These are phyloP conservation scores for Eremophila alpestris DNA, from an alignment of 2,797 vertebrate species.

Conservation along the genomic window DNA sequence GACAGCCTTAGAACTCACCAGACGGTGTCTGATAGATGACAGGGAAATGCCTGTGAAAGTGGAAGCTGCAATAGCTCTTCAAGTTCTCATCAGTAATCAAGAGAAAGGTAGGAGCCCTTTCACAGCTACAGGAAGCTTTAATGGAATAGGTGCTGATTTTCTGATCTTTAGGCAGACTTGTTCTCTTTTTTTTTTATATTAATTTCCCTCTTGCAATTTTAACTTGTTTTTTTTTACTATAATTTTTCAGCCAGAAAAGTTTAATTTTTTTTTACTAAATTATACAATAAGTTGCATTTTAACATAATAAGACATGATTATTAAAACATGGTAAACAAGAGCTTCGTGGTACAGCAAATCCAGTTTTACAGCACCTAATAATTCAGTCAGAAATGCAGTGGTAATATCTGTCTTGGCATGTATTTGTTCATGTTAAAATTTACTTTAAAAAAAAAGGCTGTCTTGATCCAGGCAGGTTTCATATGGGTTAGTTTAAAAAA, in stretches of 20 bases:
- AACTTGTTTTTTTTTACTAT: not conserved
- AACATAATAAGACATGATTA: not conserved
- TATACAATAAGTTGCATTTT: not conserved
- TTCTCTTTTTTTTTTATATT: not conserved
- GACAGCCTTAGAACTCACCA: conserved; percentile 92
- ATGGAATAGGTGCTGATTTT: not conserved
- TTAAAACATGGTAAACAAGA: not conserved
- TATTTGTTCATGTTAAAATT: not conserved
- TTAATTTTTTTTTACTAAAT: not conserved
- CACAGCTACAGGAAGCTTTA: not conserved
- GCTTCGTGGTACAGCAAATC: not conserved
- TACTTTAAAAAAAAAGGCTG: not conserved
- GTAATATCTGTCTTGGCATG: not conserved
- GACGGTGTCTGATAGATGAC: conserved; percentile 95
- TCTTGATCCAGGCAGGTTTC: not conserved
- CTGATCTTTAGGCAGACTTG: not conserved
- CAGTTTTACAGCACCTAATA: not conserved
- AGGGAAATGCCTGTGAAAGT: conserved; percentile 99
- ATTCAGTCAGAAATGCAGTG: not conserved
- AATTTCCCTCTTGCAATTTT: not conserved
- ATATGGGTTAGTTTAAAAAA: not conserved
- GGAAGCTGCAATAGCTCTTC: conserved; percentile 97
- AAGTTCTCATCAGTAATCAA: conserved; percentile 98
- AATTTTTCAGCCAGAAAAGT: not conserved
- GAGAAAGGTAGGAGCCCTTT: conserved; percentile 92